Evolutionary conservation across 2,888 invertebrate species (phyloP).

Genomic region (Ypsolopha sequella): DNA sequence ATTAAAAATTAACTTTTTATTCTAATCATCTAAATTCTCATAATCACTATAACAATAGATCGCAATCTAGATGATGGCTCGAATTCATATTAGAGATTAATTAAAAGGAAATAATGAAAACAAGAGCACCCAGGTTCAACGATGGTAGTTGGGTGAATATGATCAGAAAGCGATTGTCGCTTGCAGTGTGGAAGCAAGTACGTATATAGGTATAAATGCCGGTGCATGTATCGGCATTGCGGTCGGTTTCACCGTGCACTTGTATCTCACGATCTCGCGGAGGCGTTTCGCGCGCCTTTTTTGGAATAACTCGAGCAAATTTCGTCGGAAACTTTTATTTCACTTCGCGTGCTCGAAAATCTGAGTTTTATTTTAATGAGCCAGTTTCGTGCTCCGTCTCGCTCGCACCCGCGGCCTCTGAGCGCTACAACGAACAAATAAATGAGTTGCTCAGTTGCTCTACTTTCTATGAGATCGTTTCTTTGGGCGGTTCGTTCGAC

Average conservation of each 20-base stretch:
- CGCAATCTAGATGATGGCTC: no score
- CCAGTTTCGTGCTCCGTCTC: conserved; percentile 54
- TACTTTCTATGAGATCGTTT: conserved; percentile 70
- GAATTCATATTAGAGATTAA: no score
- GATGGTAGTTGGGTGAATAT: no score
- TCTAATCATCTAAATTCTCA: no score
- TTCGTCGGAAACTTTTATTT: conserved; percentile 64
- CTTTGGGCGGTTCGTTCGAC: conserved; percentile 51
- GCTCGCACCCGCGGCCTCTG: conserved; percentile 33
- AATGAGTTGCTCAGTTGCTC: conserved; percentile 67
- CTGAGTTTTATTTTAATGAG: conserved; percentile 69
- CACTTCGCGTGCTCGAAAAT: conserved; percentile 58
- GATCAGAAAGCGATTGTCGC: conserved; percentile 19
- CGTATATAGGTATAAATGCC: background rate
- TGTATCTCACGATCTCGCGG: conserved; percentile 51
- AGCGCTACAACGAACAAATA: conserved; percentile 64
- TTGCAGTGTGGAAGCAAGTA: background rate
- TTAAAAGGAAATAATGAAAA: no score
- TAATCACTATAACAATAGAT: no score
- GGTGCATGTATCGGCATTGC: conserved; percentile 23
- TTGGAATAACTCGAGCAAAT: conserved; percentile 69
- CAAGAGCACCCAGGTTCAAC: no score
- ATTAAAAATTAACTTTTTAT: no score
- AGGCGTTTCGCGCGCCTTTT: conserved; percentile 62
- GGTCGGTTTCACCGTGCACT: conserved; percentile 60